Conservation (phyloP, 2,888 invertebrate genomes). For the Glyphotaelius pellucidus region DNA sequence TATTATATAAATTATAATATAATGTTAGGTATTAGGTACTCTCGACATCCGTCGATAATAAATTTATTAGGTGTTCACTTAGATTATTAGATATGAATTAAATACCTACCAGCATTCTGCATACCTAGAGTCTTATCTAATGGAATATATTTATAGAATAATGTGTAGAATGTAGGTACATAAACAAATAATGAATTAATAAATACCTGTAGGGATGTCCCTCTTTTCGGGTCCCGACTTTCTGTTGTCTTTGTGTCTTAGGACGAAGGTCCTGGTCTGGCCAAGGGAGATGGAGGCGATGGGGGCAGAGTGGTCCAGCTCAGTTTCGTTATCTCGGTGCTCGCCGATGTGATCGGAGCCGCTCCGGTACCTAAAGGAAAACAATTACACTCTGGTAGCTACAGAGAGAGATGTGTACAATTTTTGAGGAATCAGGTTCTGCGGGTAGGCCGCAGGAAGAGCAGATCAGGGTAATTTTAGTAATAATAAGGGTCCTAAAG, state of each 20-base stretch:
- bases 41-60: not conserved
- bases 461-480: no score
- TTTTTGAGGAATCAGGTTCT: no score
- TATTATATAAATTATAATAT: not conserved
- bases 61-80: no score
- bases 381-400: not conserved
- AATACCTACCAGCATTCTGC: not conserved
- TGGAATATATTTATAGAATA: no score
- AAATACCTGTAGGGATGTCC: slow-evolving; percentile 69
- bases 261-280: slow-evolving; percentile 80
- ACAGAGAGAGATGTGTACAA: no score
- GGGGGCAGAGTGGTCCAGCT: slow-evolving; percentile 79
- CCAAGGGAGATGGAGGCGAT: slow-evolving; percentile 85
- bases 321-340: slow-evolving; percentile 84
- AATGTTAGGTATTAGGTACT: not conserved
- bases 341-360: slow-evolving; percentile 84
- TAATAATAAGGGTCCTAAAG: no score
- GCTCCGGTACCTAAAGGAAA: slow-evolving; percentile 79
- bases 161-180: no score
- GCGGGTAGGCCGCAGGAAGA: no score
- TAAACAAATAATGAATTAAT: not conserved
- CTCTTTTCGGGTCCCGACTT: slow-evolving; percentile 73
- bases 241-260: slow-evolving; percentile 79
- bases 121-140: not conserved
- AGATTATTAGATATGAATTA: not conserved